These are phyloP conservation scores for Syngnathus rostellatus DNA, from an alignment of 2,797 vertebrate genomes.

Conservation along the genomic window DNA sequence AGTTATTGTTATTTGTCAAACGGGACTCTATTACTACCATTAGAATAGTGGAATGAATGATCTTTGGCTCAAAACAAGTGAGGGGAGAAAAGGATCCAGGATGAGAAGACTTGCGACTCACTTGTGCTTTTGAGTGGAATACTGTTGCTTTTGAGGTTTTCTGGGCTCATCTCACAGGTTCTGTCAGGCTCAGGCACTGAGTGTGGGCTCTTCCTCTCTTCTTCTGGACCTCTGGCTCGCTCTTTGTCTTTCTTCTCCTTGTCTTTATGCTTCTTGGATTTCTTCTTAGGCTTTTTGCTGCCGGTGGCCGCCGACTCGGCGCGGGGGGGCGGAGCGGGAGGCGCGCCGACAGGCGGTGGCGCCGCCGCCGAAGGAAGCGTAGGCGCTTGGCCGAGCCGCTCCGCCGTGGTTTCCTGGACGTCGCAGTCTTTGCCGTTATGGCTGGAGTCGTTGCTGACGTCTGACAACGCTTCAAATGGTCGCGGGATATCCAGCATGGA, in stretches of 20 bases:
- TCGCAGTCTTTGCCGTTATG: conserved; percentile 83
- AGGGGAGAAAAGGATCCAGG: not conserved
- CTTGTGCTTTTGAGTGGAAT: conserved; percentile 75
- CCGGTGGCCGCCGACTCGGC: conserved; percentile 42
- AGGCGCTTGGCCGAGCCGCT: conserved; percentile 69
- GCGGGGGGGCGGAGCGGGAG: conserved; percentile 37
- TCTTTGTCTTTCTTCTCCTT: conserved; percentile 80
- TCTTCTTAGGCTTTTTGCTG: conserved; percentile 82
- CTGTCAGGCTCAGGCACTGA: conserved; percentile 49
- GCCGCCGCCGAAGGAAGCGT: conserved; percentile 11
- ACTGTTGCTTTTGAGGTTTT: conserved; percentile 57
- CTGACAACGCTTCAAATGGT: conserved; percentile 80
- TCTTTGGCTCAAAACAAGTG: not conserved
- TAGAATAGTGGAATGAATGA: not conserved
- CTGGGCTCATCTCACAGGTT: conserved; percentile 60
- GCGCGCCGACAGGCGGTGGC: conserved; percentile 13
- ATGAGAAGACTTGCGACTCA: conserved; percentile 42
- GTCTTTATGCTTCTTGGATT: conserved; percentile 94
- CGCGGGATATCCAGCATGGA: conserved; percentile 74
- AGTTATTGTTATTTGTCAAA: not conserved
- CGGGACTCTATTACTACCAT: not conserved
- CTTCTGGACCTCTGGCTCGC: conserved; percentile 35
- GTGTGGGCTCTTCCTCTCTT: conserved; percentile 56
- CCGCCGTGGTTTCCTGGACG: conserved; percentile 64
- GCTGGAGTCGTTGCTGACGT: conserved; percentile 85